A percentile compares a stretch with the other conserved stretches of the same genome.
phyloP scores from a whole-genome alignment of 2,888 invertebrate genomes.

The Trilocha varians region DNA sequence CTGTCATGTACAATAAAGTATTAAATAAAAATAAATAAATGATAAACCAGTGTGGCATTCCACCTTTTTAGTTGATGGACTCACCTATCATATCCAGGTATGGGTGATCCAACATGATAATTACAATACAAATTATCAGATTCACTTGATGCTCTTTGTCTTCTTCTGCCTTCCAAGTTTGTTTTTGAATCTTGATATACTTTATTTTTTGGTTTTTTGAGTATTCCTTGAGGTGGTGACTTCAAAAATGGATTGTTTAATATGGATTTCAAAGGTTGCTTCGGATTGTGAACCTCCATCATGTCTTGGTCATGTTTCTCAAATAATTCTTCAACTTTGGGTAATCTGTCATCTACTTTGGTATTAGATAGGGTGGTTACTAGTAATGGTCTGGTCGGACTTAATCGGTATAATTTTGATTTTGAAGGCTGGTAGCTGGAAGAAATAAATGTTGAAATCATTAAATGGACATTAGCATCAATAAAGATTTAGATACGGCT shows the following conservation, averaged over 20 bases:
- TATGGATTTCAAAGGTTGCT: slow-evolving; percentile 64
- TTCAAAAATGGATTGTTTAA: slow-evolving; percentile 57
- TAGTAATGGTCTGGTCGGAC: slow-evolving; percentile 48
- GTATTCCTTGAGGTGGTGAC: slow-evolving; percentile 52
- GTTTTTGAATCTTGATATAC: slow-evolving; percentile 39
- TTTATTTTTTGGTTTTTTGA: slow-evolving; percentile 58
- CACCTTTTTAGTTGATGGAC: no score
- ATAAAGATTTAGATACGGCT: slow-evolving; percentile 6
- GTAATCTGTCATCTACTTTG: slow-evolving; percentile 54
- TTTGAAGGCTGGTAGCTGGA: slow-evolving; percentile 47
- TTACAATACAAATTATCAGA: slow-evolving; percentile 56
- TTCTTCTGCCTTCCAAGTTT: slow-evolving; percentile 47
- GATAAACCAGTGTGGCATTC: no score
- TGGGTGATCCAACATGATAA: slow-evolving; percentile 39
- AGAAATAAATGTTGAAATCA: slow-evolving; percentile 5
- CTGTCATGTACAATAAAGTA: no score
- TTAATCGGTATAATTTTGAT: slow-evolving; percentile 49
- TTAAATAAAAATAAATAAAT: slow-evolving; percentile 1
- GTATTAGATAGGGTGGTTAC: slow-evolving; percentile 55
- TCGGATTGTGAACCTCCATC: slow-evolving; percentile 46
- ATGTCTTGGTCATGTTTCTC: slow-evolving; percentile 61
- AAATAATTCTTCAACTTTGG: slow-evolving; percentile 62
- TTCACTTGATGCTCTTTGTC: slow-evolving; percentile 65
- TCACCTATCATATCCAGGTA: slow-evolving; percentile 55
- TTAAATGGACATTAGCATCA: not conserved